phyloP scores from a whole-genome alignment of 2,113 vertebrate species.

The Cololabis saira region DNA sequence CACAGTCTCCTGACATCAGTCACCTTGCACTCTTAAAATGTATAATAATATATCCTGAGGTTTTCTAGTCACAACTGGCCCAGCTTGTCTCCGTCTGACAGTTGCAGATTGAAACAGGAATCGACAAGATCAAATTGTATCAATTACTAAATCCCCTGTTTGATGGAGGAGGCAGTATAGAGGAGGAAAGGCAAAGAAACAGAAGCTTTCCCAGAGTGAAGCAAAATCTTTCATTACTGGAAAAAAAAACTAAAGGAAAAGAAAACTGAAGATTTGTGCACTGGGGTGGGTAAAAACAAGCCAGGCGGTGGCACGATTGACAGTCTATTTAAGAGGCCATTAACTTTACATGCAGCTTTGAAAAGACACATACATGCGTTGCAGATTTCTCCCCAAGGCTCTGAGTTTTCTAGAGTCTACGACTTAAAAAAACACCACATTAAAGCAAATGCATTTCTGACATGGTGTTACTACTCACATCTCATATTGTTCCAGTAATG shows the following conservation, averaged over 20 bases:
- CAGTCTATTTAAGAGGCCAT: constrained; percentile 85
- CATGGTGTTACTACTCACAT: constrained; percentile 18
- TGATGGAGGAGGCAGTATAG: constrained; percentile 44
- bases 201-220: constrained; percentile 30
- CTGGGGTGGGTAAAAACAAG: constrained; percentile 52
- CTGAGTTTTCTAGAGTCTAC: constrained; percentile 11
- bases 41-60: constrained; percentile 41
- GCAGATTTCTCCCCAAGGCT: constrained; percentile 47
- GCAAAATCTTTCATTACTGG: constrained; percentile 54
- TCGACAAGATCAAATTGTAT: constrained; percentile 75
- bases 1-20: constrained; percentile 48
- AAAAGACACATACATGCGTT: constrained; percentile 65
- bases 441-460: constrained; percentile 25
- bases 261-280: constrained; percentile 54
- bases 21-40: constrained; percentile 58
- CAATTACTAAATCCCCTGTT: constrained; percentile 74
- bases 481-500: constrained; percentile 32
- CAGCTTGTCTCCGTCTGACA: constrained; percentile 11
- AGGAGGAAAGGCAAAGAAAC: constrained; percentile 11
- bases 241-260: background rate
- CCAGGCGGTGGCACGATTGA: constrained; percentile 70
- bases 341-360: constrained; percentile 80
- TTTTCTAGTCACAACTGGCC: constrained; percentile 46
- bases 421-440: constrained; percentile 32
- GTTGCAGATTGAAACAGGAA: constrained; percentile 75